phyloP scores from a whole-genome alignment of 2,797 vertebrate species.

The Tenualosa thibaudeaui region DNA sequence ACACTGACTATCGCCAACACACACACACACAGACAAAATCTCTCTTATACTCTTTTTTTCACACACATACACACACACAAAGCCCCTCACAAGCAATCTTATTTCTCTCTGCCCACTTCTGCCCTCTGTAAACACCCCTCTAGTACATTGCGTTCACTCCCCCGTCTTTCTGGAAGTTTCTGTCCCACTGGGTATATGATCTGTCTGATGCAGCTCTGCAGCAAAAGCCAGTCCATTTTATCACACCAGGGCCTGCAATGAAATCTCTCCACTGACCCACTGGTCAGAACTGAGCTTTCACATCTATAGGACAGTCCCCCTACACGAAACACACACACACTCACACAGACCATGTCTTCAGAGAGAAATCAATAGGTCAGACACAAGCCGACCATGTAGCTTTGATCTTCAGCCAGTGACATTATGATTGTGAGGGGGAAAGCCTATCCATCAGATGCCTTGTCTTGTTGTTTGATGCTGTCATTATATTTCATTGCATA shows the following conservation, averaged over 20 bases:
- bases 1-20: background rate
- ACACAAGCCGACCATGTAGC: background rate
- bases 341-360: background rate
- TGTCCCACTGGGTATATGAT: background rate
- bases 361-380: background rate
- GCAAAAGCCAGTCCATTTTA: background rate
- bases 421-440: background rate
- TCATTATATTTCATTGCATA: background rate
- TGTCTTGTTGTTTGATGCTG: background rate
- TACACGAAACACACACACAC: background rate
- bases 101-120: background rate
- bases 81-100: background rate
- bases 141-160: slow-evolving; percentile 3
- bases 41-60: background rate
- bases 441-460: background rate
- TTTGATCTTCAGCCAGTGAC: background rate
- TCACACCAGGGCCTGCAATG: background rate
- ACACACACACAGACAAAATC: background rate
- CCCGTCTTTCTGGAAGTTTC: background rate
- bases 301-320: background rate
- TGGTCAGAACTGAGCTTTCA: background rate
- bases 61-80: background rate
- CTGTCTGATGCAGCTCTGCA: background rate
- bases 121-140: background rate
- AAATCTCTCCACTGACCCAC: background rate